Evolutionary conservation across 2,113 vertebrate genomes (phyloP).

Genomic region (Ictalurus punctatus): DNA sequence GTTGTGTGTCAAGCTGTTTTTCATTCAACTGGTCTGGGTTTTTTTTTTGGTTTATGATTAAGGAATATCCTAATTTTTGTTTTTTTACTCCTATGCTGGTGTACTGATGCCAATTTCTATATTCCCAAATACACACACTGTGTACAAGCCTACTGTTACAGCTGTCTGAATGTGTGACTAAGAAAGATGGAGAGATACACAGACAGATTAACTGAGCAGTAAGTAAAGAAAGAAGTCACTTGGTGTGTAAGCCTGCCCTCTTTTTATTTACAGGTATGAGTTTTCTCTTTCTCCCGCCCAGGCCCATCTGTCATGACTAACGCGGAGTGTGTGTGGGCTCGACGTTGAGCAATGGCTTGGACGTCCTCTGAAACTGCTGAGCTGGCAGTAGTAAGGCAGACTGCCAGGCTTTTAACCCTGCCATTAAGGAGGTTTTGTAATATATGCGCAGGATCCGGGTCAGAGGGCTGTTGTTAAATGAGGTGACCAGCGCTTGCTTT

Average conservation of each 20-base stretch:
- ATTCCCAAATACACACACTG: background rate
- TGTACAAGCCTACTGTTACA: background rate
- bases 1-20: background rate
- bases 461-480: slow-evolving; percentile 51
- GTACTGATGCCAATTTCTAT: no score
- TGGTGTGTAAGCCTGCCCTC: slow-evolving; percentile 1
- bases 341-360: slow-evolving; percentile 44
- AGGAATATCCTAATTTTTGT: background rate
- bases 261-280: slow-evolving; percentile 40
- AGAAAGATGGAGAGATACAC: slow-evolving; percentile 5
- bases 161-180: background rate
- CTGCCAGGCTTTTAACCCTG: slow-evolving; percentile 53
- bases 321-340: slow-evolving; percentile 39
- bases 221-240: slow-evolving; percentile 1
- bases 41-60: background rate
- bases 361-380: slow-evolving; percentile 54
- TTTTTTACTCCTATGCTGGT: no score
- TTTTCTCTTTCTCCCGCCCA: slow-evolving; percentile 22
- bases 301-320: slow-evolving; percentile 38
- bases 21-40: background rate
- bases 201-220: slow-evolving; percentile 4
- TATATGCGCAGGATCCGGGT: slow-evolving; percentile 49
- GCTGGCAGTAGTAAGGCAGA: slow-evolving; percentile 33
- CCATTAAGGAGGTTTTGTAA: slow-evolving; percentile 47
- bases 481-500: slow-evolving; percentile 46